These are phyloP conservation scores for Julus scanicus DNA, from an alignment of 2,888 invertebrate genomes.

Conservation along the genomic window DNA sequence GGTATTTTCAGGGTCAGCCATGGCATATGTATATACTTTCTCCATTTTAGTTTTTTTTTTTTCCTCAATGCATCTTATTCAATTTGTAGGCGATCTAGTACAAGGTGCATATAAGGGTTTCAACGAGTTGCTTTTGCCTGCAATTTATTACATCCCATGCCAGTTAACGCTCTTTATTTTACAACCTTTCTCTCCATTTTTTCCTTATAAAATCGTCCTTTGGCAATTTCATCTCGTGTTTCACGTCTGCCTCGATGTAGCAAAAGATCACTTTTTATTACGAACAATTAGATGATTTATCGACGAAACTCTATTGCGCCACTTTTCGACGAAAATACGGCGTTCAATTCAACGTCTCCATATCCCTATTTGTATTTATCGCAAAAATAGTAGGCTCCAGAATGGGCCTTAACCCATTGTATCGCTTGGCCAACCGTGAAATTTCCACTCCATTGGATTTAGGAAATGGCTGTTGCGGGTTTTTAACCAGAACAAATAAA, in stretches of 20 bases:
- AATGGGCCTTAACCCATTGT: conserved; percentile 29
- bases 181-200: conserved; percentile 27
- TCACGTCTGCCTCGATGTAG: background rate
- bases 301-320: conserved; percentile 14
- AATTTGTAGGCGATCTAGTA: background rate
- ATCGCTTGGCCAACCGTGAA: conserved; percentile 43
- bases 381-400: background rate
- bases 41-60: background rate
- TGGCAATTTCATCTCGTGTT: conserved; percentile 9
- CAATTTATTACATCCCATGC: conserved; percentile 7
- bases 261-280: conserved; percentile 35
- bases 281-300: conserved; percentile 43
- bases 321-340: background rate
- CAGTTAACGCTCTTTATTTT: conserved; percentile 25
- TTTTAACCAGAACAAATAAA: conserved; percentile 32
- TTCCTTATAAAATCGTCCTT: background rate
- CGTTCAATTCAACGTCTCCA: background rate
- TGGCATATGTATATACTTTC: background rate
- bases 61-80: conserved; percentile 2
- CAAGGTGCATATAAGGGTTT: background rate
- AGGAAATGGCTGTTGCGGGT: conserved; percentile 29
- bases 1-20: conserved; percentile 15
- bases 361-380: conserved; percentile 19
- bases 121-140: conserved; percentile 22
- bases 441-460: conserved; percentile 45